Percentiles rank a stretch among this genome's conserved stretches.
phyloP scores from a whole-genome alignment of 2,797 vertebrate genomes.

The Chrysolophus pictus region DNA sequence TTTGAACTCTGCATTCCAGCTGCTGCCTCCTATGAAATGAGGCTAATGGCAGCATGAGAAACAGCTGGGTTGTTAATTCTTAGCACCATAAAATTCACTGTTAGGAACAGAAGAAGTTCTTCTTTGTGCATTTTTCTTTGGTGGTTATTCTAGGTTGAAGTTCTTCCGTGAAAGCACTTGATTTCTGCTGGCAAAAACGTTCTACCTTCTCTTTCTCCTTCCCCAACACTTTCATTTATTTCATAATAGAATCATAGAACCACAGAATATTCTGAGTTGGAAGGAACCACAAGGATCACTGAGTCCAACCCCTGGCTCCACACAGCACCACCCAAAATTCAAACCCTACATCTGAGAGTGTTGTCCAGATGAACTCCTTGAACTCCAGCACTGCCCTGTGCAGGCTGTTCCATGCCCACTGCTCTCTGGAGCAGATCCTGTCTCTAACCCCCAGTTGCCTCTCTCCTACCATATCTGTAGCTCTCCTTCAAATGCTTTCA shows the following conservation, averaged over 20 bases:
- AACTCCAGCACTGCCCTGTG: too few relatives aligned
- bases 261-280: too few relatives aligned
- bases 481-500: too few relatives aligned
- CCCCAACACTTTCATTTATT: neutral
- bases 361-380: too few relatives aligned
- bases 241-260: neutral
- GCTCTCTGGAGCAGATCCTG: too few relatives aligned
- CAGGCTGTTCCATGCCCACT: too few relatives aligned
- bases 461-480: too few relatives aligned
- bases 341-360: too few relatives aligned
- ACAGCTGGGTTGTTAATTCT: neutral
- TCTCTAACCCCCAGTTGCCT: too few relatives aligned
- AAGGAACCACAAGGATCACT: too few relatives aligned
- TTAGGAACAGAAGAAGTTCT: neutral
- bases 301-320: too few relatives aligned
- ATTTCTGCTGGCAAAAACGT: neutral
- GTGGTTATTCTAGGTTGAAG: neutral
- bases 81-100: neutral
- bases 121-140: fast-evolving
- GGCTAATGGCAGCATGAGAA: neutral
- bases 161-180: neutral
- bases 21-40: neutral
- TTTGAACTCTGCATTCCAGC: neutral
- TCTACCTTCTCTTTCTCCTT: neutral
- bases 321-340: too few relatives aligned